Evolutionary conservation across 2,888 invertebrate species (phyloP), one percentile per base, ranked within the genome.

Genomic region (Harpagoxenus sublaevis): DNA sequence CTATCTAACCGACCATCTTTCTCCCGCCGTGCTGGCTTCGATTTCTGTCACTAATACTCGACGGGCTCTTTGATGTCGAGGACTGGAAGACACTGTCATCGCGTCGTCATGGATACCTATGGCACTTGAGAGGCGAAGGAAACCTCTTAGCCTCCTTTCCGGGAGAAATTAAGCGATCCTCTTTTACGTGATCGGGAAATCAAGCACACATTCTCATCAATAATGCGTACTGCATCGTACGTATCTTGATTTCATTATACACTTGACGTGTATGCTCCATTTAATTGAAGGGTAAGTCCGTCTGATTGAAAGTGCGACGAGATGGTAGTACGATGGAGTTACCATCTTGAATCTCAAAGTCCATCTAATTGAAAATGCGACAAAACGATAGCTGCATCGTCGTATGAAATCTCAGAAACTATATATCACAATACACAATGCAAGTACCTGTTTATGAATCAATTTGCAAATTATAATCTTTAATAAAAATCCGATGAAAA

Each of bases 91-190:
- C 87, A 84, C 87, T 87, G 87, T 90, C 90, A 89, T 84, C 87
- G 74, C 87, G 91, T 92, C 84, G 91, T 90, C 91, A 89, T 91
- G 92, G 91, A 92, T 92, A 92, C 88, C 86, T 53, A 51, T 63
- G 55, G 48, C 18, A 78, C 65, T 57, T 42, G 63, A 39, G 35
- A 53, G 18, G 39, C 18, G 55, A 18, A 82, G 57, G 42, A 23
- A 51, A 65, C 31, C 68, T 75, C 84, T 83, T 63, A 63, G 53
- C 51, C 53, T 73, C 60, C 82, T 77, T 88, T 87, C 81, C 68
- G 57, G 55, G 77, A 85, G 83, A 88, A 88, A 91, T 90, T 89
- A 88, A 88, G 84, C 74, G 82, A 53, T 79, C 71, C 77, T 78
- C 73, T 79, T 81, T 60, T 55, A 39, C 60, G 62, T 57, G 66